Evolutionary conservation across 2,797 vertebrate species (phyloP).

Genomic region (Hydrocynus forskahlii): DNA sequence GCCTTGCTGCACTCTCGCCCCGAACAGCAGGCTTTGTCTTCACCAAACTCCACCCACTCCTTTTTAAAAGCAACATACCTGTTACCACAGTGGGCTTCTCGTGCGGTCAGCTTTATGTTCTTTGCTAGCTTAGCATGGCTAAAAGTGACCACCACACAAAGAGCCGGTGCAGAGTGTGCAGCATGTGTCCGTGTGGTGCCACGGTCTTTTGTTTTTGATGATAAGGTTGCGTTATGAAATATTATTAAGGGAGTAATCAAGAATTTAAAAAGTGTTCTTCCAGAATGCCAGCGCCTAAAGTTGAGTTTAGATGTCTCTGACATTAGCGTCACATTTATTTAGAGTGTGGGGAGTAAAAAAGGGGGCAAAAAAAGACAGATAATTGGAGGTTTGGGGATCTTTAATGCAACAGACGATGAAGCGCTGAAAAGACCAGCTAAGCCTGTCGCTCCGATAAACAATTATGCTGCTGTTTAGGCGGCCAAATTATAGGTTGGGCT

Average conservation of each 20-base stretch:
- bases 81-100: not conserved
- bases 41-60: conserved; percentile 20
- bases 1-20: conserved; percentile 61
- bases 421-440: conserved; percentile 79
- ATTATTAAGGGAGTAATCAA: conserved; percentile 16
- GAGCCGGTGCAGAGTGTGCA: not conserved
- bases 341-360: conserved; percentile 74
- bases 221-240: conserved; percentile 21
- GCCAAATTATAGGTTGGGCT: conserved; percentile 74
- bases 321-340: conserved; percentile 75
- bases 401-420: conserved; percentile 78
- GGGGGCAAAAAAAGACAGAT: conserved; percentile 57
- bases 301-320: conserved; percentile 64
- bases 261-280: not conserved
- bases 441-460: conserved; percentile 79
- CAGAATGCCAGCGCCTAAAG: conserved; percentile 37
- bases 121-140: not conserved
- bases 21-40: conserved; percentile 46
- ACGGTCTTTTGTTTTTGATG: not conserved
- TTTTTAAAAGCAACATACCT: conserved; percentile 3
- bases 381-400: conserved; percentile 80
- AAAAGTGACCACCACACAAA: not conserved
- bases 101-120: not conserved
- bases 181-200: not conserved
- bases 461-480: conserved; percentile 79